Base-by-base conservation (phyloP, 2,113 vertebrate genomes). In the Porphyrio hochstetteri region DNA sequence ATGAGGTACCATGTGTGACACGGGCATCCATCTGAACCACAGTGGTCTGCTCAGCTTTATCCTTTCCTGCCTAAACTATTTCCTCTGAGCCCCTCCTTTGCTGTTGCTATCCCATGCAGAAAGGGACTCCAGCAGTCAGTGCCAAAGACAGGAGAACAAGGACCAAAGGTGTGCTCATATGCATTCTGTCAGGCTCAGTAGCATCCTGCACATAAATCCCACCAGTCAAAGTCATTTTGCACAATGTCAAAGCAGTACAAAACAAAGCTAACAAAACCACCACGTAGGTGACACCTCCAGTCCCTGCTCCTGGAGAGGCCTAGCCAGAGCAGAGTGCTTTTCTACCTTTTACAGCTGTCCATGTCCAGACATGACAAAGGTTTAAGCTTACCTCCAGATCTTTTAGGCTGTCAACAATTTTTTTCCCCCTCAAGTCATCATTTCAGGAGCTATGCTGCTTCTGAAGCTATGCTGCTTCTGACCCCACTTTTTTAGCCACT, bases 291-390 rank as follows among this genome's bases (percentile, higher is more conserved):
- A 33, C 16, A 28, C 24, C 17, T 19, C 27, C 16, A 1, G 27
- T 5, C 35, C 48, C 53, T 52, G 29, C 21, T 48, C 69, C 8
- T 10, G 36, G 27, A 64, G 27, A 42, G 38, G 28, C 25, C 29
- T 19, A 38, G 16, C 29, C 46, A 29, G 25, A 63, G 46, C 31
- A 15, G 16, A 40, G 18, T 2, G 11, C 8, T 35, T 10, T 33
- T 12, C 52, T 24, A 29, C 8, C 13, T 31, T 9, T 11, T 23
- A 42, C 44, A 38, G 13, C 64, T 33, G 3, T 6, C 44, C 11
- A 0, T 4, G 42, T 3, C 40, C 33, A 3, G 0, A 1, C 16
- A 24, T 10, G 23, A 33, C 35, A 67, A 52, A 86, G 33, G 19
- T 18, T 74, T 9, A 24, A 74, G 24, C 31, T 65, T 52, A 61